These are phyloP conservation scores for Bugulina stolonifera DNA, from an alignment of 2,888 invertebrate genomes.

Conservation along the genomic window DNA sequence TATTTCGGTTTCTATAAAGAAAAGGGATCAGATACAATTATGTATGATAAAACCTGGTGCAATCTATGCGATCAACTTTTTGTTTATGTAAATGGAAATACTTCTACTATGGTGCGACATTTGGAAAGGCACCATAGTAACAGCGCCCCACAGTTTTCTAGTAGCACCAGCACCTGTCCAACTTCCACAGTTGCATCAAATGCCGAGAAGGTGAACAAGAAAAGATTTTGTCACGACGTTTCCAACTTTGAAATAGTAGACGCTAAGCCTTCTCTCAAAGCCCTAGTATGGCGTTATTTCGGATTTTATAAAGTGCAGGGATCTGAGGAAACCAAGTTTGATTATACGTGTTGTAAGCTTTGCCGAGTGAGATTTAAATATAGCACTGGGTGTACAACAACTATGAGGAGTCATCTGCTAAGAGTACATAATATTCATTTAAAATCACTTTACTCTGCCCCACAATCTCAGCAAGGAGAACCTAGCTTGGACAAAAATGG, in stretches of 20 bases:
- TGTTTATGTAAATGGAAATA: not conserved
- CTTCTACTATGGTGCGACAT: not conserved
- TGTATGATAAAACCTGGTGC: slow-evolving; percentile 1
- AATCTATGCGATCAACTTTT: not conserved
- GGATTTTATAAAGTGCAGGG: slow-evolving; percentile 19
- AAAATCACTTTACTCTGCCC: no score
- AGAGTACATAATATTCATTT: not conserved
- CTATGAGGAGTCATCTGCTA: not conserved
- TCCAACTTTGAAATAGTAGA: not conserved
- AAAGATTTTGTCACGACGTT: not conserved
- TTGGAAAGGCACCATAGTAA: not conserved
- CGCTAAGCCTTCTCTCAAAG: not conserved
- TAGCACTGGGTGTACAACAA: not conserved
- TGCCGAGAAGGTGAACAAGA: no score
- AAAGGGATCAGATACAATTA: not conserved
- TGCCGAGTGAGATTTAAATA: not conserved
- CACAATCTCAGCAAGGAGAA: no score
- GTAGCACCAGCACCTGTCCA: no score
- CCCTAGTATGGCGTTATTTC: slow-evolving; percentile 8
- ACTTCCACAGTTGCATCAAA: no score
- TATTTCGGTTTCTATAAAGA: slow-evolving; percentile 4
- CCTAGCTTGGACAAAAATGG: no score
- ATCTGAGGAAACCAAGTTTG: not conserved
- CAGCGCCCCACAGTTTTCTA: no score
- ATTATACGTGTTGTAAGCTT: not conserved